Conservation (phyloP, 2,113 vertebrate genomes). For the Hiodon alosoides region DNA sequence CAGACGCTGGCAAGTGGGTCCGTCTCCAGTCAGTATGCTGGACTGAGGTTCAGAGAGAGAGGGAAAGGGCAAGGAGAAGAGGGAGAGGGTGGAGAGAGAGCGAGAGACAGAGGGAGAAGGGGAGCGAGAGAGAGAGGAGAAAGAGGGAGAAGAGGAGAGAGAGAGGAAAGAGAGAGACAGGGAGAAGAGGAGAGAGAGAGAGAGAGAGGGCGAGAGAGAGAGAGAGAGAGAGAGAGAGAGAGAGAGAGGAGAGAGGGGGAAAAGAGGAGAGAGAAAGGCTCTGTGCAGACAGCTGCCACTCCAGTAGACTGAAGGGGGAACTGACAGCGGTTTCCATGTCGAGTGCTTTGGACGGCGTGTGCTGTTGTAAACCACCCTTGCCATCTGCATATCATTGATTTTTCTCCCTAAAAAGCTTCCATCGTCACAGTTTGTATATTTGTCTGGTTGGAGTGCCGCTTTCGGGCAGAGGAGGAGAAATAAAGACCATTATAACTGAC, state of each 20-base stretch:
- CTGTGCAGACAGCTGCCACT: constrained; percentile 72
- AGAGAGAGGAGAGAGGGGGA: constrained; percentile 49
- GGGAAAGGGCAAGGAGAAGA: constrained; percentile 12
- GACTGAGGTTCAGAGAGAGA: background rate
- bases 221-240: constrained; percentile 43
- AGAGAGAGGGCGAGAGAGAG: constrained; percentile 66
- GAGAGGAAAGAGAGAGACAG: too few species aligned
- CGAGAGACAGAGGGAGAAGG: too few species aligned
- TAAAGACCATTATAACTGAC: too few species aligned
- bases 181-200: background rate
- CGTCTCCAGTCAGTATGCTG: background rate
- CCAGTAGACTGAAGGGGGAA: background rate
- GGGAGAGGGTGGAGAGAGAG: constrained; percentile 55
- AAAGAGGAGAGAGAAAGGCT: constrained; percentile 72
- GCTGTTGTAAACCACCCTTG: too few species aligned
- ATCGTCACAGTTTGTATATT: too few species aligned
- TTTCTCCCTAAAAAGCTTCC: background rate
- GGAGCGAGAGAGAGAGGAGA: background rate
- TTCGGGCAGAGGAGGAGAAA: too few species aligned
- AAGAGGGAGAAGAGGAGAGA: constrained; percentile 58
- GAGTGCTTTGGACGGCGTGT: background rate
- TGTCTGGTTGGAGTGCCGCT: too few species aligned
- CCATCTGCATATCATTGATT: background rate
- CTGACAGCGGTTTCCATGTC: background rate
- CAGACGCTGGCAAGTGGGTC: background rate